Evolutionary conservation across 2,113 vertebrate species (phyloP), one percentile per base, ranked within the genome.

Genomic region (Trematocara variabile): DNA sequence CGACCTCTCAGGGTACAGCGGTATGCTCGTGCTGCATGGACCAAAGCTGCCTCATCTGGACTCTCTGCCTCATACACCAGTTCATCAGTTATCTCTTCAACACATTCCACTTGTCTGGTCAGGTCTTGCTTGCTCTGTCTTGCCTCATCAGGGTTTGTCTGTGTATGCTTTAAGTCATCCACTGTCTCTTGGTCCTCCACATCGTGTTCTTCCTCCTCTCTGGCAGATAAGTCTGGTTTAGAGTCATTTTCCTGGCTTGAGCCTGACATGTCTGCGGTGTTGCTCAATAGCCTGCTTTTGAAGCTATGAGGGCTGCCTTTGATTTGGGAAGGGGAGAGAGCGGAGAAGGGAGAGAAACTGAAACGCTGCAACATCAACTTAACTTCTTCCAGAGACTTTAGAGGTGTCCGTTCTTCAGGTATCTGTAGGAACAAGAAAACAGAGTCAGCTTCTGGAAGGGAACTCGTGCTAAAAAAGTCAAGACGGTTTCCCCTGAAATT

Each of bases 51-150:
- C 93, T 99, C 99, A 0, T 99, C 99, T 0, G 98, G 98, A 84
- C 98, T 99, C 93, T 98, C 97, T 0, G 98, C 98, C 86, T 99
- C 98, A 0, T 99, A 99, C 56, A 97, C 96, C 2, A 98, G 89
- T 3, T 96, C 5, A 94, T 98, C 41, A 94, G 95, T 55, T 97
- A 93, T 4, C 97, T 87, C 25, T 96, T 96, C 2, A 95, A 97
- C 91, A 96, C 95, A 2, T 97, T 95, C 1, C 96, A 95, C 77
- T 95, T 97, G 91, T 25, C 3, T 18, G 3, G 1, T 30, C 30
- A 58, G 84, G 53, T 87, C 82, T 80, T 55, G 28, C 55, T 68
- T 3, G 34, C 84, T 52, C 46, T 77, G 53, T 12, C 7, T 16
- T 2, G 8, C 33, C 5, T 11, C 12, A 1, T 78, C 37, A 13